Base-by-base conservation (phyloP, 2,113 vertebrate species). In the Coracopsis vasa region DNA sequence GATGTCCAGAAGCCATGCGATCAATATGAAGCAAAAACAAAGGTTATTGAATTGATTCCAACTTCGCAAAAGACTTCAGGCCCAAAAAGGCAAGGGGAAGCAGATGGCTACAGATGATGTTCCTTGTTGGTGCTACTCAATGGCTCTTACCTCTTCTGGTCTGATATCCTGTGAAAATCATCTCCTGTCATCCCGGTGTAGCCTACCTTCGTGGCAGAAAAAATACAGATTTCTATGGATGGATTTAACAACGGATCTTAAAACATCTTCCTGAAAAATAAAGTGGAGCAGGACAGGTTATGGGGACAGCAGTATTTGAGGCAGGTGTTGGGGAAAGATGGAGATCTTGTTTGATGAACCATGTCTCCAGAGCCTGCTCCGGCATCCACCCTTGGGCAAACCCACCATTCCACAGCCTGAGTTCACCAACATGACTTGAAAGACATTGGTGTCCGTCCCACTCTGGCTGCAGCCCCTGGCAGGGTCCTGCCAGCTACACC, bases 1-100 rank as follows among this genome's bases (percentile, higher is more conserved):
- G 73, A 24, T 41, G 28, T 45, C 66, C 66, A 51, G 16, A 39
- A 0, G 0, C 33, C 5, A 21, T 6, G 18, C 0, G 0, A 91
- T 35, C 42, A 58, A 3, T 13, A 25, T 41, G 48, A 80, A 54
- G 35, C 23, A 80, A 86, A 89, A 33, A 12, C 75, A 80, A 80
- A 79, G 42, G 24, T 66, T 64, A 24, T 2, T 39, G 75, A 45
- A 27, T 14, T 21, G n/a, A 65, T 80, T 86, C n/a, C 29, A 72
- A 9, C 31, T 11, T 3, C 0, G 6, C 15, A 69, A 72, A 54
- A 58, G 21, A 75, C 29, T 47, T 72, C 66, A 80, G 31, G 67
- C 42, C 39, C 3, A 1, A 67, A 45, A 71, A 74, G 15, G 15
- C 41, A 74, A 85, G 28, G 9, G 25, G 27, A 47, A 71, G 56